Evolutionary conservation across 2,888 invertebrate genomes (phyloP).

Genomic region (Eustalomyia histrio): DNA sequence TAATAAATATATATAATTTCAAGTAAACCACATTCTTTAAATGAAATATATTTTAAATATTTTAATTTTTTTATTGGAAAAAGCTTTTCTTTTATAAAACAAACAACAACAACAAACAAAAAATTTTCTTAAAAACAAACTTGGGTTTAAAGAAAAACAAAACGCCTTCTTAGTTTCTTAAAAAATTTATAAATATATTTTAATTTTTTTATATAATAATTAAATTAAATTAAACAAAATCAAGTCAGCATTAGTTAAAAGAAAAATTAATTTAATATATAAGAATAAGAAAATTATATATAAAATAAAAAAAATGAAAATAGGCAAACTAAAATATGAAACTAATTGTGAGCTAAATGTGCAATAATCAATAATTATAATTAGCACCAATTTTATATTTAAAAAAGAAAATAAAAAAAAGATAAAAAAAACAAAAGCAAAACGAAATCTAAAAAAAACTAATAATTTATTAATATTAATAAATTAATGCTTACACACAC

Average conservation of each 20-base stretch:
- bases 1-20: slow-evolving; percentile 26
- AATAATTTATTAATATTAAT: neutral
- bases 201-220: slow-evolving; percentile 25
- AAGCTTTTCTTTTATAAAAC: slow-evolving; percentile 44
- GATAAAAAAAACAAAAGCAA: slow-evolving; percentile 26
- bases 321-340: slow-evolving; percentile 60
- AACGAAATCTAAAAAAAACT: slow-evolving; percentile 26
- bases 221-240: slow-evolving; percentile 26
- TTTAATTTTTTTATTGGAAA: slow-evolving; percentile 16
- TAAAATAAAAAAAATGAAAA: slow-evolving; percentile 28
- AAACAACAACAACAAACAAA: neutral
- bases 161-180: slow-evolving; percentile 47
- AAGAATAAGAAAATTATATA: slow-evolving; percentile 16
- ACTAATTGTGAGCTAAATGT: slow-evolving; percentile 66
- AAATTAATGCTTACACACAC: slow-evolving; percentile 48
- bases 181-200: slow-evolving; percentile 13
- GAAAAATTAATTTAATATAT: slow-evolving; percentile 27
- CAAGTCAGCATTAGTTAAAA: slow-evolving; percentile 63
- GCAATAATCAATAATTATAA: slow-evolving; percentile 65
- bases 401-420: slow-evolving; percentile 29
- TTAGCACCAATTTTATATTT: slow-evolving; percentile 66
- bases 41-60: slow-evolving; percentile 7
- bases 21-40: slow-evolving; percentile 42
- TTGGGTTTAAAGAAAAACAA: slow-evolving; percentile 51
- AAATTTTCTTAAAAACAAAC: slow-evolving; percentile 36